Conservation (phyloP, 1,140 invertebrate species). For the Micrasema longulum region DNA sequence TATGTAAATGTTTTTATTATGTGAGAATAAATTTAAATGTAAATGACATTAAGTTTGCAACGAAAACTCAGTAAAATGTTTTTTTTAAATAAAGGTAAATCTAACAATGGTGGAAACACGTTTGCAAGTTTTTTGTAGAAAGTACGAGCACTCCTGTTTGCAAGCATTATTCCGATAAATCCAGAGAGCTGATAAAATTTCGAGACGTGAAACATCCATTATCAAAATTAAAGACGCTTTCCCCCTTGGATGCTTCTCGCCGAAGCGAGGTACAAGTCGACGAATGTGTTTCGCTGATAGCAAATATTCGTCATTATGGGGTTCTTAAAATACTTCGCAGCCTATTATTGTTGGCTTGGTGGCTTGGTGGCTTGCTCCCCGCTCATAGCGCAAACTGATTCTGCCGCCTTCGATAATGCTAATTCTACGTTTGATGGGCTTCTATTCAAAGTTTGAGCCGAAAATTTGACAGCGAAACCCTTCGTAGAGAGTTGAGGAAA, state of each 20-base stretch:
- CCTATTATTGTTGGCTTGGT: conserved; percentile 44
- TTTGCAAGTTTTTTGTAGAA: too few relatives aligned
- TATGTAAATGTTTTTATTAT: too few relatives aligned
- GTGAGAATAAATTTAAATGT: too few relatives aligned
- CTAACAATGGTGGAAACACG: too few relatives aligned
- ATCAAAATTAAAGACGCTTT: conserved; percentile 10
- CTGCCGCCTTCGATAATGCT: conserved; percentile 48
- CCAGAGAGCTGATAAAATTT: conserved; percentile 16
- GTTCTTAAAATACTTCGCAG: conserved; percentile 48
- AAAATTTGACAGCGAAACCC: neutral
- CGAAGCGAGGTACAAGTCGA: neutral
- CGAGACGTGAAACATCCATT: conserved; percentile 23
- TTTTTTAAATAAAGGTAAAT: too few relatives aligned
- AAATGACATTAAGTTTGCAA: too few relatives aligned
- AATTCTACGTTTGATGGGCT: conserved; percentile 46
- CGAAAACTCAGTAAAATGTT: too few relatives aligned
- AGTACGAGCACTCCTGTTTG: neutral
- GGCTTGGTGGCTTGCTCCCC: neutral
- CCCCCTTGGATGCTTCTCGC: neutral
- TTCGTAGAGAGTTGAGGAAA: too few relatives aligned
- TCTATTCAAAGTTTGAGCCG: conserved; percentile 23
- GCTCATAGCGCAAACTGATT: conserved; percentile 39
- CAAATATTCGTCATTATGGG: conserved; percentile 44
- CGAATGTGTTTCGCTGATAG: conserved; percentile 49
- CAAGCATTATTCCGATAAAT: conserved; percentile 8